Conservation (phyloP, 2,113 vertebrate species). For the Syngnathoides biaculeatus region DNA sequence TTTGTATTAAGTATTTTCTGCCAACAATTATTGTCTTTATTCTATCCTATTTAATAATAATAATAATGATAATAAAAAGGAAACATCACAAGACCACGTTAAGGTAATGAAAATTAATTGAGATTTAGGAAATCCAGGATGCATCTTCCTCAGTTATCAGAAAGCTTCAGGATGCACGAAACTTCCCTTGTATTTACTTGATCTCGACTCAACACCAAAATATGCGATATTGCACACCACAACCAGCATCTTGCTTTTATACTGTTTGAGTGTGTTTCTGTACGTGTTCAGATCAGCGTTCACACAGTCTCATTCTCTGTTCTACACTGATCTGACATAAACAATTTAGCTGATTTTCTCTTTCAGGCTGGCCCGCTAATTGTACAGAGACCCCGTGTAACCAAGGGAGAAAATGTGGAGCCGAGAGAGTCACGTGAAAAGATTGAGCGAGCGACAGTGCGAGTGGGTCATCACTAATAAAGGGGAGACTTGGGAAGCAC, state of each 20-base stretch:
- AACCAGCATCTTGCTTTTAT: not conserved
- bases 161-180: no score
- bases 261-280: not conserved
- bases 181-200: no score
- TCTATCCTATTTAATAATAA: no score
- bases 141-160: no score
- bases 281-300: slow-evolving; percentile 16
- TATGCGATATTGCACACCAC: no score
- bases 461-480: slow-evolving; percentile 37
- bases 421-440: slow-evolving; percentile 28
- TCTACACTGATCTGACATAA: slow-evolving; percentile 21
- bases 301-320: slow-evolving; percentile 9
- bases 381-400: slow-evolving; percentile 34
- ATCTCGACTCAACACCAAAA: no score
- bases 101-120: no score
- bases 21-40: no score
- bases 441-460: slow-evolving; percentile 28
- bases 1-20: no score
- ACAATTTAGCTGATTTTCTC: slow-evolving; percentile 37
- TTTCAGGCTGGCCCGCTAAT: slow-evolving; percentile 49
- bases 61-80: no score
- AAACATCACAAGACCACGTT: no score
- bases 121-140: no score
- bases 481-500: slow-evolving; percentile 18
- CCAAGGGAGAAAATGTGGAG: not conserved